A percentile compares a stretch with the other conserved stretches of the same genome.
These are phyloP conservation scores for Episyrphus balteatus DNA, from an alignment of 1,140 invertebrate species.

Conservation along the genomic window DNA sequence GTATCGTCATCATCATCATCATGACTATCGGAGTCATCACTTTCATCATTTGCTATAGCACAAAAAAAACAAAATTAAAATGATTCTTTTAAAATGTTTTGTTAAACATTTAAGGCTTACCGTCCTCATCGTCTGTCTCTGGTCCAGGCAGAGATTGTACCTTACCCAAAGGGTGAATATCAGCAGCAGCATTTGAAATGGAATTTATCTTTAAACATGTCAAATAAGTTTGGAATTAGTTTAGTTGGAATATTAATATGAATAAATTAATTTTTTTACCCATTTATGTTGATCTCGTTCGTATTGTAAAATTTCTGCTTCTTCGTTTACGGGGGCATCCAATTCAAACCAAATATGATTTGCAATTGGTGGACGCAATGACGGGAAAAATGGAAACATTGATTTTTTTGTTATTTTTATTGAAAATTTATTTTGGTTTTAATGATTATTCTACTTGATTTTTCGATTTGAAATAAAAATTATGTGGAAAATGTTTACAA, in stretches of 20 bases:
- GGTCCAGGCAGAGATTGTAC: slow-evolving; percentile 28
- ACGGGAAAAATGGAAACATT: slow-evolving; percentile 34
- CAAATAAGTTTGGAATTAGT: not conserved
- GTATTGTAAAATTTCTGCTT: slow-evolving; percentile 25
- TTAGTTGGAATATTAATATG: too few relatives aligned
- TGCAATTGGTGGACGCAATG: slow-evolving; percentile 22
- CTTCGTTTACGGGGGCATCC: slow-evolving; percentile 18
- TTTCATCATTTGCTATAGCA: slow-evolving; percentile 28
- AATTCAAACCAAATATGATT: slow-evolving; percentile 30
- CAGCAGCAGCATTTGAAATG: slow-evolving; percentile 24
- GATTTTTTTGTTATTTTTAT: slow-evolving; percentile 12
- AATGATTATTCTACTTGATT: too few relatives aligned
- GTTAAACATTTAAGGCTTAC: slow-evolving; percentile 8
- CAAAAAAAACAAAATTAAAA: not conserved
- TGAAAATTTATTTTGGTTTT: too few relatives aligned
- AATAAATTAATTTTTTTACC: slow-evolving; percentile 18
- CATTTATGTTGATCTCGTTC: slow-evolving; percentile 29
- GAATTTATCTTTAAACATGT: slow-evolving; percentile 18
- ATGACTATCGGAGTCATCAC: slow-evolving; percentile 33
- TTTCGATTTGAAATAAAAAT: too few relatives aligned
- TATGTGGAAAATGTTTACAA: too few relatives aligned
- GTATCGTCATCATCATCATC: slow-evolving; percentile 35
- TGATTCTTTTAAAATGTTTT: not conserved
- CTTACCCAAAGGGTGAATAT: slow-evolving; percentile 30
- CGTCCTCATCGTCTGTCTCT: slow-evolving; percentile 34